These are phyloP conservation scores for Actenoides lindsayi DNA, from an alignment of 2,113 vertebrate genomes.

Conservation along the genomic window DNA sequence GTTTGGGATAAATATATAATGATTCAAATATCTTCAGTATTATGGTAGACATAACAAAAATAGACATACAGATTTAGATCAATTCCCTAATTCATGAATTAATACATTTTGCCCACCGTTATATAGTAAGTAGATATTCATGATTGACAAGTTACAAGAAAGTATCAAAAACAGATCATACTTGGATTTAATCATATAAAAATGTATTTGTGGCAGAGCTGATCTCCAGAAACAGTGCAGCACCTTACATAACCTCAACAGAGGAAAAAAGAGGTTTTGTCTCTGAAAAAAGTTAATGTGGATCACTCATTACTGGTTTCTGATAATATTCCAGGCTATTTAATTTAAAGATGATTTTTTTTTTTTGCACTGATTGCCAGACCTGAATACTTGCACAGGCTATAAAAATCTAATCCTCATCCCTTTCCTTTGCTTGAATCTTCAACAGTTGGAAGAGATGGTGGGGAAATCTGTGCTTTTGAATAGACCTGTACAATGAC, in stretches of 20 bases:
- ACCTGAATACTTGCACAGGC: neutral
- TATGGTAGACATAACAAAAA: neutral
- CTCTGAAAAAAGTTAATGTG: neutral
- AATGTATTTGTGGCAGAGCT: neutral
- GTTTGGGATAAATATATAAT: conserved; percentile 5
- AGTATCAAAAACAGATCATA: neutral
- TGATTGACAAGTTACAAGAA: neutral
- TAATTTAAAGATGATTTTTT: neutral
- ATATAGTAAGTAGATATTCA: neutral
- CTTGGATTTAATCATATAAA: neutral
- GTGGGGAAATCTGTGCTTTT: neutral
- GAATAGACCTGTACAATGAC: neutral
- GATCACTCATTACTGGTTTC: neutral
- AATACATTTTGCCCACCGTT: neutral
- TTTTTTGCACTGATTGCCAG: neutral
- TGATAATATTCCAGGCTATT: neutral
- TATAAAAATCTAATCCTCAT: neutral
- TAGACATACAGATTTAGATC: neutral
- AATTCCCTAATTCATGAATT: neutral
- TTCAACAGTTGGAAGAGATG: neutral
- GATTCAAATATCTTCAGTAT: neutral
- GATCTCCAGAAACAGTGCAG: neutral
- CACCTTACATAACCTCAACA: accelerated
- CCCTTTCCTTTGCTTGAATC: neutral
- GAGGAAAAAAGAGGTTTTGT: neutral